Base-by-base conservation (phyloP, 2,888 invertebrate species). In the Hyalella azteca region DNA sequence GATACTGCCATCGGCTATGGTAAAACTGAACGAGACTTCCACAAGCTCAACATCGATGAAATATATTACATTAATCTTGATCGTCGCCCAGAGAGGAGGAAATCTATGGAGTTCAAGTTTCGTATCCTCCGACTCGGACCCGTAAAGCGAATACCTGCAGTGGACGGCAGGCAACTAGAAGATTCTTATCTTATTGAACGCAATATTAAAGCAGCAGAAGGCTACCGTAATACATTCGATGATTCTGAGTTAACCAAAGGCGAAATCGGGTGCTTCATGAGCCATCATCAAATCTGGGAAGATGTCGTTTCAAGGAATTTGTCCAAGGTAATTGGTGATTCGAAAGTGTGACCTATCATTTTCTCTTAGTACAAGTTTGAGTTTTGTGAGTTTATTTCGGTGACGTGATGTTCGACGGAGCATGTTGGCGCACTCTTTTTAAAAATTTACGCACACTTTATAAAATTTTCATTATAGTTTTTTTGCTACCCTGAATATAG, bases 61-160 rank as follows among this genome's bases (percentile, higher is more conserved):
- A 59, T 59, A 29, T 59, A 59, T 32, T 59, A 59, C 59, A 4
- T 59, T 15, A 59, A 59, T 32, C 59, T 59, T 5, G 59, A 59
- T 29, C 26, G 59, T 15, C 22, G 59, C 26, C 59, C 32, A 3
- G 9, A 32, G 29, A 59, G 59, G 32, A 59, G 59, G 32, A 59
- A 29, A 59, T 9, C 59, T 29, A 59, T 59, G 59, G 59, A 59
- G 32, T 9, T 29, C 26, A 59, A 59, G 32, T 59, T 59, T 59
- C 2, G 1, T 15, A 15, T 22, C 26, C 59, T 59, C 9, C 5
- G 26, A 19, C 19, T 59, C 11, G 59, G 59, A 1, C 59, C 59
- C 19, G 59, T 59, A 15, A 3, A 22, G 32, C 1, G 59, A 29
- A 32, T 59, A 11, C 29, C 26, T 4, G 59, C 59, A 1, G 1